Evolutionary conservation across 2,888 invertebrate species (phyloP), one percentile per base, ranked within the genome.

Genomic region (Biston betularia): DNA sequence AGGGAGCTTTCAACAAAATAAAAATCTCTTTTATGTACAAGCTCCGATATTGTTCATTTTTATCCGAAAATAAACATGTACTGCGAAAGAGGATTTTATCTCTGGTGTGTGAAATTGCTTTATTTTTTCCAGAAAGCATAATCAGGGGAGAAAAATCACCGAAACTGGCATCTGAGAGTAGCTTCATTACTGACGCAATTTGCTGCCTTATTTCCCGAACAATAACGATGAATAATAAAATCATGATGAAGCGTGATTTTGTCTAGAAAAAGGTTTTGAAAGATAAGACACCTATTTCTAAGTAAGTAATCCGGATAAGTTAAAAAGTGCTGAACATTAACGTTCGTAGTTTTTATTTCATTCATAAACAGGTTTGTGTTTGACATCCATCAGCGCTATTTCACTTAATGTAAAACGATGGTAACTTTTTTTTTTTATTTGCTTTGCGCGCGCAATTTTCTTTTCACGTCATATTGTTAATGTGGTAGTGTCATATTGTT

Each of bases 81-180:
- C 49, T 58, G 44, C 11, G 38, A 57, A 61, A 61, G 52, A 60
- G 35, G 56, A 57, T 59, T 56, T 61, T 48, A 38, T 57, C 56
- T 15, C 55, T 61, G 65, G 61, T 55, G 65, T 65, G 65, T 65
- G 65, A 65, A 65, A 65, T 65, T 65, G 65, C 65, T 61, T 61
- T 65, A 65, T 65, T 65, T 65, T 63, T 65, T 57, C 61, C 45
- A 35, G 55, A 57, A 56, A 42, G 56, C 24, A 53, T 61, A 65
- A 65, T 61, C 50, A 57, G 8, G 55, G 38, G 50, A 49, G 65
- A 61, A 42, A 53, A 12, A 7, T 8, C 42, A 34, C 53, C 52
- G 40, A 42, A 52, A 56, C 53, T 59, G 64, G 48, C 58, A 38
- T 48, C 42, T 9, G 50, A 33, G 35, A 54, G 64, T 49, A 52